These are phyloP conservation scores for Salvelinus sp. DNA, from an alignment of 2,113 vertebrate genomes.

Conservation along the genomic window DNA sequence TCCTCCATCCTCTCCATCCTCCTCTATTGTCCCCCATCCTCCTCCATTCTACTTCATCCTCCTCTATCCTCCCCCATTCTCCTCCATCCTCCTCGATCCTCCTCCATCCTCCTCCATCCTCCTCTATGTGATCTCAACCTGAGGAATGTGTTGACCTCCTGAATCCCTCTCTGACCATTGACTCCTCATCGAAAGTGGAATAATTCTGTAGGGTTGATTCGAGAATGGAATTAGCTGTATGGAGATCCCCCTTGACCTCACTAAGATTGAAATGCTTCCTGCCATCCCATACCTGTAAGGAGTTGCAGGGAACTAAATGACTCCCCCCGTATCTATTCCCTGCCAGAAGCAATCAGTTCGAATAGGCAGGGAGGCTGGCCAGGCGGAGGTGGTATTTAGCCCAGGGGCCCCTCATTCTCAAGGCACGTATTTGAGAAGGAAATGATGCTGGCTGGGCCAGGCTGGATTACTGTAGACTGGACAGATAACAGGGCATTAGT, in stretches of 20 bases:
- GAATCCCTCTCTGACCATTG: conserved; percentile 3
- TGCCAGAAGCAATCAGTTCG: conserved; percentile 60
- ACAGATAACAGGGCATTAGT: conserved; percentile 17
- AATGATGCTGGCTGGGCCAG: not conserved
- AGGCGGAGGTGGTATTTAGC: conserved; percentile 35
- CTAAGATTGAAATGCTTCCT: conserved; percentile 56
- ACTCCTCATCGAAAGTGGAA: conserved; percentile 25
- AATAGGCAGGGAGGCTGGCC: conserved; percentile 20
- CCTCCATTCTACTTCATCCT: no score
- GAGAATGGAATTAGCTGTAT: conserved; percentile 48
- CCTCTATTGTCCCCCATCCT: no score
- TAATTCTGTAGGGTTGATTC: conserved; percentile 23
- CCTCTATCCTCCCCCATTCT: no score
- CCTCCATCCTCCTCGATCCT: no score
- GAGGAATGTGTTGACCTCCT: conserved; percentile 14
- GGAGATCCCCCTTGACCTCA: conserved; percentile 52
- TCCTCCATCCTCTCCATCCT: no score
- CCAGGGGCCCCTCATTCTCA: conserved; percentile 15
- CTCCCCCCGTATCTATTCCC: conserved; percentile 56
- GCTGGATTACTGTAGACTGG: not conserved
- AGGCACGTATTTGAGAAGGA: conserved; percentile 10
- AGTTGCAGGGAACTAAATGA: conserved; percentile 52
- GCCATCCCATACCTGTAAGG: conserved; percentile 39
- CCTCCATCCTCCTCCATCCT: no score
- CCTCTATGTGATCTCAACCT: conserved; percentile 10